Conservation (phyloP, 1,140 invertebrate species). For the Formica exsecta region DNA sequence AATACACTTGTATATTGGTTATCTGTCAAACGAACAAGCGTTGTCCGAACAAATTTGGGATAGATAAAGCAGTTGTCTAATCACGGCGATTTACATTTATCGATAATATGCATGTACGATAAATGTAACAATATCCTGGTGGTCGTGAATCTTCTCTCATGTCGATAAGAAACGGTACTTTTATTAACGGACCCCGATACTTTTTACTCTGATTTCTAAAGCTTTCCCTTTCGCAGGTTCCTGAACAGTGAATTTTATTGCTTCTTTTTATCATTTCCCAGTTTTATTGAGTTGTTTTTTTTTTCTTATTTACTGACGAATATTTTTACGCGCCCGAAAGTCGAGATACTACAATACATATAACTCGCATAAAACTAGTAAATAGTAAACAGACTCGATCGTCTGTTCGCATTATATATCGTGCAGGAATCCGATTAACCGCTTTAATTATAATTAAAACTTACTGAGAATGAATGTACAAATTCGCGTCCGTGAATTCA, state of each 20-base stretch:
- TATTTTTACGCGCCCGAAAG: background rate
- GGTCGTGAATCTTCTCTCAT: background rate
- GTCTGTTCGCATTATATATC: background rate
- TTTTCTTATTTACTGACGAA: background rate
- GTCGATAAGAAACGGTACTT: background rate
- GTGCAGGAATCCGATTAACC: background rate
- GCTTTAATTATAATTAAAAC: background rate
- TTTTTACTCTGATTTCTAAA: background rate
- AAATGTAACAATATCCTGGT: slow-evolving; percentile 25
- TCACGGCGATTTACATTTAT: slow-evolving; percentile 29
- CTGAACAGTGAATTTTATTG: background rate
- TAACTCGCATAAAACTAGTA: background rate
- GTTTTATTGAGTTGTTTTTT: slow-evolving; percentile 1
- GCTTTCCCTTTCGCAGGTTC: background rate
- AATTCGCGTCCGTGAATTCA: background rate
- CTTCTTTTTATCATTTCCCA: background rate
- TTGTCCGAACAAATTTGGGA: background rate
- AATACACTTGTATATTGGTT: background rate
- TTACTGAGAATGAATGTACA: background rate
- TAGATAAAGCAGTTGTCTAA: slow-evolving; percentile 44
- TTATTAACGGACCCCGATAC: background rate
- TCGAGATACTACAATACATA: background rate
- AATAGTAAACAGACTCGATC: background rate
- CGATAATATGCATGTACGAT: slow-evolving; percentile 34
- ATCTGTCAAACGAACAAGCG: background rate